Conservation (phyloP, 2,888 invertebrate genomes). For the Agrotis exclamationis region DNA sequence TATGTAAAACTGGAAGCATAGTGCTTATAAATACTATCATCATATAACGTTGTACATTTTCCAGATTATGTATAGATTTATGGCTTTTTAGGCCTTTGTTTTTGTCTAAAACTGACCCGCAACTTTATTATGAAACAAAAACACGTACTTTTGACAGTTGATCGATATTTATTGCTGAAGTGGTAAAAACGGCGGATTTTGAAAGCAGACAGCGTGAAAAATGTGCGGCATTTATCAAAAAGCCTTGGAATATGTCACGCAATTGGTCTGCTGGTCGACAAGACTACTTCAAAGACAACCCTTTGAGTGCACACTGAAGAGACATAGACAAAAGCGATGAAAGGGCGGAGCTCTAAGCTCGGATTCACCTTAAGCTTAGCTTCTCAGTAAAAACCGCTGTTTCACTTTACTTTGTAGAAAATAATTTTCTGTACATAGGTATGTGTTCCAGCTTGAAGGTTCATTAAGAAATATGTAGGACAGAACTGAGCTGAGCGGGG, state of each 20-base stretch:
- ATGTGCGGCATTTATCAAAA: not conserved
- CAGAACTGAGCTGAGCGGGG: not conserved
- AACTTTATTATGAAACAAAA: slow-evolving; percentile 3
- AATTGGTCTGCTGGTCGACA: slow-evolving; percentile 11
- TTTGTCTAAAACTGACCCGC: slow-evolving; percentile 11
- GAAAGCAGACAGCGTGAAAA: not conserved
- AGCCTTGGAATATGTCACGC: slow-evolving; percentile 7
- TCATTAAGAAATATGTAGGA: slow-evolving; percentile 1
- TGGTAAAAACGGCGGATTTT: not conserved
- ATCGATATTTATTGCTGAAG: slow-evolving; percentile 10
- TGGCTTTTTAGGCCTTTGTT: slow-evolving; percentile 20
- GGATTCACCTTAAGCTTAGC: slow-evolving; percentile 30
- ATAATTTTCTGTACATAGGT: slow-evolving; percentile 17
- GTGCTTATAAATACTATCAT: slow-evolving; percentile 40
- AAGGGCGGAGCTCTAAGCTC: slow-evolving; percentile 40
- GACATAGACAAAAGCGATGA: slow-evolving; percentile 48
- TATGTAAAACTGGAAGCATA: slow-evolving; percentile 47
- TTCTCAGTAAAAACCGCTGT: slow-evolving; percentile 17
- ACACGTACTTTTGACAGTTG: slow-evolving; percentile 1
- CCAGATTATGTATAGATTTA: slow-evolving; percentile 43
- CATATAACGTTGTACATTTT: slow-evolving; percentile 35
- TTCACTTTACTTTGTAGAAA: slow-evolving; percentile 23
- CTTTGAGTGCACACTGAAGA: slow-evolving; percentile 48
- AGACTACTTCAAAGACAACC: slow-evolving; percentile 39
- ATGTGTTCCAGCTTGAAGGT: not conserved